Evolutionary conservation across 64 coral and sea anemone genomes (phyloP), one percentile per base, ranked within the genome.

Genomic region (Dendronephthya gigantea): DNA sequence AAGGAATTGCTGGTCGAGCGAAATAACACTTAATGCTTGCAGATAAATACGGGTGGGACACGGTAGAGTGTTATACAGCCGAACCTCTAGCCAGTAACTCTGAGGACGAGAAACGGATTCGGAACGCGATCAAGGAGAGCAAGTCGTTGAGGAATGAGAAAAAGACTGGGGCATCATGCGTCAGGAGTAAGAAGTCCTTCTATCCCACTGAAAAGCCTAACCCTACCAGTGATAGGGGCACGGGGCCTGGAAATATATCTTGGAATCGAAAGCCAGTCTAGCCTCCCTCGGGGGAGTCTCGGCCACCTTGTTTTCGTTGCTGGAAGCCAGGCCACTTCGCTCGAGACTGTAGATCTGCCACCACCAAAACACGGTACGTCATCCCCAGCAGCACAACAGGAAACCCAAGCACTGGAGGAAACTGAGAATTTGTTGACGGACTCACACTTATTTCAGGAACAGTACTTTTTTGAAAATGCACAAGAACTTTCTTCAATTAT

Each of bases 21-120:
- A n/a, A n/a, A n/a, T n/a, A n/a, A n/a, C n/a, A n/a, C n/a, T n/a
- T 88, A 31, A 41, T 35, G 16, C n/a, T 88, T 1, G 86, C 86
- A 32, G 86, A 32, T 49, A 76, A 81, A 22, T 41, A 88, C 48
- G 69, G 86, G 0, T 88, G 69, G 86, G 86, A 88, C 30, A 88
- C 86, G 48, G n/a, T n/a, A n/a, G n/a, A n/a, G n/a, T n/a, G n/a
- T n/a, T n/a, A n/a, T n/a, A n/a, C n/a, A n/a, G n/a, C 7, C 2
- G 86, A 88, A 35, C 86, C 86, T 1, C 72, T 88, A 15, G 86
- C 86, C 29, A 81, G 15, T 16, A 47, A 88, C 68, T 39, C 66
- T 17, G 68, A 29, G 1, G 69, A 81, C 35, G 86, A 88, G 16
- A 88, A 88, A 50, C 66, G 47, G 9, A 16, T 88, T 7, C 36